Conservation (phyloP, 2,888 invertebrate genomes). For the Drosophila lutescens region DNA sequence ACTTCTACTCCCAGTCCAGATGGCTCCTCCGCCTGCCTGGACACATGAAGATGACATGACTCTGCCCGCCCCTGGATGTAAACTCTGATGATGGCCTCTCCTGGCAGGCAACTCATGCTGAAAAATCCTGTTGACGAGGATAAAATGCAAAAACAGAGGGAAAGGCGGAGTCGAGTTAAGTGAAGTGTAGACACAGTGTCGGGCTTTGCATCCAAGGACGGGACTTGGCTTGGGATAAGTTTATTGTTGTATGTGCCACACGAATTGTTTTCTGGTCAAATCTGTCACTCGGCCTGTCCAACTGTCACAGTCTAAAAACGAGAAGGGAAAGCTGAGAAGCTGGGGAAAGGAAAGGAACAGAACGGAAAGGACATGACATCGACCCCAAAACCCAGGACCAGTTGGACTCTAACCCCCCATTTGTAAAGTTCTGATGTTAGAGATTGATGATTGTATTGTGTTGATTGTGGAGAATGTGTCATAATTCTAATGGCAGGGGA, state of each 20-base stretch:
- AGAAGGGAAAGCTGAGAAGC: constrained; percentile 12
- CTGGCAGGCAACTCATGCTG: constrained; percentile 43
- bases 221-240: constrained; percentile 48
- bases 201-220: constrained; percentile 36
- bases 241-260: constrained; percentile 61
- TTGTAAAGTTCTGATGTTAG: constrained; percentile 8
- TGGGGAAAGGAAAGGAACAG: constrained; percentile 11
- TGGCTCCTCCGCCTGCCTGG: constrained; percentile 22
- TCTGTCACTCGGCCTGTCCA: constrained; percentile 71
- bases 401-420: constrained; percentile 31
- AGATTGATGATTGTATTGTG: constrained; percentile 48
- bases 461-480: constrained; percentile 24
- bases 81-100: constrained; percentile 36
- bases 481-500: constrained; percentile 22
- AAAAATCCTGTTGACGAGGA: constrained; percentile 56
- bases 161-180: constrained; percentile 35
- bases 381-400: constrained; percentile 31
- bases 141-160: constrained; percentile 49
- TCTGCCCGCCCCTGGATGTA: constrained; percentile 8
- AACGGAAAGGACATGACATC: constrained; percentile 31
- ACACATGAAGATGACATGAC: constrained; percentile 50
- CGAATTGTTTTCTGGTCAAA: constrained; percentile 71
- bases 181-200: constrained; percentile 55
- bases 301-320: constrained; percentile 48
- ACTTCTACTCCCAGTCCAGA: constrained; percentile 10